phyloP scores from a whole-genome alignment of 2,888 invertebrate species.

The Dolichomitus sp. region DNA sequence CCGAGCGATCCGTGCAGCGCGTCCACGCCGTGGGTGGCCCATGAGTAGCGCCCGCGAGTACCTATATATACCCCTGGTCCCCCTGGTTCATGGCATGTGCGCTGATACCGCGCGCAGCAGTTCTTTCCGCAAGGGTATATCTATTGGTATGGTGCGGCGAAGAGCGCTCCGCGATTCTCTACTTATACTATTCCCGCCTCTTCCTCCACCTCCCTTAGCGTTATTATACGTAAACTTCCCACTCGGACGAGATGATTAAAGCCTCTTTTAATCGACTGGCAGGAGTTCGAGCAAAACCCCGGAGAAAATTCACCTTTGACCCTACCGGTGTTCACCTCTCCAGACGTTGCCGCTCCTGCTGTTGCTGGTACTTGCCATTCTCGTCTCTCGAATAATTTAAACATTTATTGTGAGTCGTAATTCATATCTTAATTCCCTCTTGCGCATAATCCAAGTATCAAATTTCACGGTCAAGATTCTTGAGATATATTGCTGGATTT shows the following conservation, averaged over 20 bases:
- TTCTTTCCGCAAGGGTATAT: constrained; percentile 38
- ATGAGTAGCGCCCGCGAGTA: constrained; percentile 43
- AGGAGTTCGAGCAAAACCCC: constrained; percentile 65
- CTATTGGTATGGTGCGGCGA: constrained; percentile 12
- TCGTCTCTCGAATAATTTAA: constrained; percentile 61
- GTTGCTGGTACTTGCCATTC: constrained; percentile 56
- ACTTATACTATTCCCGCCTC: constrained; percentile 26
- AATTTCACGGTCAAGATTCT: constrained; percentile 58
- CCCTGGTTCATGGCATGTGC: constrained; percentile 17
- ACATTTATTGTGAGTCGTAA: constrained; percentile 67
- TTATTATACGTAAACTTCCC: constrained; percentile 54
- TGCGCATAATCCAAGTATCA: constrained; percentile 41
- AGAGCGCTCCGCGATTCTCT: constrained; percentile 4
- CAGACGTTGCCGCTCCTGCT: constrained; percentile 22
- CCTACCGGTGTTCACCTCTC: constrained; percentile 64
- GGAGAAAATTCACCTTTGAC: constrained; percentile 73
- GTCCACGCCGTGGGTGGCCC: constrained; percentile 72
- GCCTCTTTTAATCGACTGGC: constrained; percentile 74
- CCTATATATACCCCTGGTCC: background rate
- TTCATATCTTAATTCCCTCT: constrained; percentile 66
- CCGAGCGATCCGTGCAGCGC: constrained; percentile 58
- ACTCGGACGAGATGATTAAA: constrained; percentile 71
- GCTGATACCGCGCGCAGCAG: constrained; percentile 44
- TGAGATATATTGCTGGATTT: constrained; percentile 2
- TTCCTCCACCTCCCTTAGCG: constrained; percentile 46